These are phyloP conservation scores for Gyrodactylus salaris DNA, from an alignment of 1,140 invertebrate genomes.

Conservation along the genomic window DNA sequence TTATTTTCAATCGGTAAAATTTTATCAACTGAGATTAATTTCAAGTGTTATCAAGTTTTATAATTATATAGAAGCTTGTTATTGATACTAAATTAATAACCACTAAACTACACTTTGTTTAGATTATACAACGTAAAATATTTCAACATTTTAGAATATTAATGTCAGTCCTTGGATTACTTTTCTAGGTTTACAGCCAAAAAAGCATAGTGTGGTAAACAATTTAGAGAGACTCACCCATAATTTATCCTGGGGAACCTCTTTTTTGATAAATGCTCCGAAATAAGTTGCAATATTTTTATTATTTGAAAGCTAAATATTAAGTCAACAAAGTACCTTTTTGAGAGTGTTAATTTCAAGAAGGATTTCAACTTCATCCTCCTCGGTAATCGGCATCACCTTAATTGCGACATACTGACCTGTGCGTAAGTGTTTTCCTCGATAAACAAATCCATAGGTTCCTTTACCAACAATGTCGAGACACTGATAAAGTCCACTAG, in stretches of 20 bases:
- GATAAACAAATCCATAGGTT: constrained; percentile 68
- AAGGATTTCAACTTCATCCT: constrained; percentile 99
- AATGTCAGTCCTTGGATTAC: too few relatives aligned
- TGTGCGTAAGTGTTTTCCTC: constrained; percentile 96
- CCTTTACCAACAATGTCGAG: constrained; percentile 99
- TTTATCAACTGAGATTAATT: too few relatives aligned
- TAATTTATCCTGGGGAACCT: constrained; percentile 79
- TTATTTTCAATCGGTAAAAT: too few relatives aligned
- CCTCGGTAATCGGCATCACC: constrained; percentile 97
- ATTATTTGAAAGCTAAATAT: constrained; percentile 60
- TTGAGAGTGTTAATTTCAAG: constrained; percentile 96
- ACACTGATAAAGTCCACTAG: constrained; percentile 91
- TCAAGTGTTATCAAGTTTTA: too few relatives aligned
- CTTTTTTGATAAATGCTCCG: constrained; percentile 97
- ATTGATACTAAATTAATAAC: too few relatives aligned
- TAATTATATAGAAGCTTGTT: too few relatives aligned
- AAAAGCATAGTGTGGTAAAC: too few relatives aligned
- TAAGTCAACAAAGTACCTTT: constrained; percentile 23
- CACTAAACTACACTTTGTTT: too few relatives aligned
- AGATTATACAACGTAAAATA: too few relatives aligned
- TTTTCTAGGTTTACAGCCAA: too few relatives aligned
- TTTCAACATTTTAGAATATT: too few relatives aligned
- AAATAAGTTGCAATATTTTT: constrained; percentile 98
- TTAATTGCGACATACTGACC: constrained; percentile 95
- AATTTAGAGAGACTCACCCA: constrained; percentile 29